Conservation (phyloP, 64 coral and sea anemone genomes). For the Anthopleura sola region DNA sequence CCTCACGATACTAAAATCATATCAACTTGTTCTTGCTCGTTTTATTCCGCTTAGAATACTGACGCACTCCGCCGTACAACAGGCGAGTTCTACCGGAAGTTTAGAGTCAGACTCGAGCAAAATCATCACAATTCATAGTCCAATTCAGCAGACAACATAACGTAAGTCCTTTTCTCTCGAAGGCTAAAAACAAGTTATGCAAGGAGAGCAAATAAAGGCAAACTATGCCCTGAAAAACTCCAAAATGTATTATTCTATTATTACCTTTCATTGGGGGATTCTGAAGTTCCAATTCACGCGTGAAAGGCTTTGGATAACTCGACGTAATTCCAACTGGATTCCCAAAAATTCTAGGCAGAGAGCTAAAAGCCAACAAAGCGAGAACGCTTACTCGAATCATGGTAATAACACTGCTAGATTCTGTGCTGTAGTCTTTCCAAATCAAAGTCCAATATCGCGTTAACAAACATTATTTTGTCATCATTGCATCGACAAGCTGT, state of each 20-base stretch:
- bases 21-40: too few species aligned
- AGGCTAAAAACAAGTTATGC: background rate
- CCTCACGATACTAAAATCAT: too few species aligned
- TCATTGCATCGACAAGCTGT: background rate
- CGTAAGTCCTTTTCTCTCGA: background rate
- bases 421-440: background rate
- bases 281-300: conserved; percentile 24
- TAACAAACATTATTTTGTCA: background rate
- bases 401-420: background rate
- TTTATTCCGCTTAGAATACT: too few species aligned
- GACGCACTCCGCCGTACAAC: too few species aligned
- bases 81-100: background rate
- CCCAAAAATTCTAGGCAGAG: background rate
- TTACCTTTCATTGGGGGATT: conserved; percentile 59
- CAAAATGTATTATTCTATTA: background rate
- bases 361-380: background rate
- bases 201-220: background rate
- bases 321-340: background rate
- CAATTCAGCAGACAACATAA: too few species aligned
- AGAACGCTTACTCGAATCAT: background rate
- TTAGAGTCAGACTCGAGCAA: background rate
- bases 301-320: conserved; percentile 46
- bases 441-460: background rate
- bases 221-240: background rate
- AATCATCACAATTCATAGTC: too few species aligned